Conservation (phyloP, 2,797 vertebrate genomes). For the Muscicapa comitata region DNA sequence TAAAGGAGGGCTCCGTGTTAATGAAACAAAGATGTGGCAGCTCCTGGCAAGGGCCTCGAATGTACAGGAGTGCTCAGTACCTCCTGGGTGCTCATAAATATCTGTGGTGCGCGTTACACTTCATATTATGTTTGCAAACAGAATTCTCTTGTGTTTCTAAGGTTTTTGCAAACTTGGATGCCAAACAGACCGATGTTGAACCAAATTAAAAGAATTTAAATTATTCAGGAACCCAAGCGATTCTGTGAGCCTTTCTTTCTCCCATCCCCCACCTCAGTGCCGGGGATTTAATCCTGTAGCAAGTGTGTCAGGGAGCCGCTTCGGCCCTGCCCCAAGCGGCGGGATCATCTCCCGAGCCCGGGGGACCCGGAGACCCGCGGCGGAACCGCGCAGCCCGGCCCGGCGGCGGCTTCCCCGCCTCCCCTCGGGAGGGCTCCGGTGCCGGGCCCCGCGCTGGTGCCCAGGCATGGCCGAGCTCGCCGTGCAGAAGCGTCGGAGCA, state of each 20-base stretch:
- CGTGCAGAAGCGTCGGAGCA: neutral
- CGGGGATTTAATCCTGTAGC: neutral
- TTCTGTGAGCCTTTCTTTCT: neutral
- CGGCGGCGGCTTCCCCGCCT: neutral
- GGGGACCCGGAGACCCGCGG: neutral
- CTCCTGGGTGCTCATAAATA: neutral
- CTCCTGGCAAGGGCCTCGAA: neutral
- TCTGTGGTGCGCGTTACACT: neutral
- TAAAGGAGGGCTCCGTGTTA: neutral
- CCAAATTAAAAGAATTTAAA: conserved; percentile 5
- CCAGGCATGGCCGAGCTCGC: neutral
- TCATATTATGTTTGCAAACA: neutral
- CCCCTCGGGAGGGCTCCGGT: neutral
- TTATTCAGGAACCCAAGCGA: neutral
- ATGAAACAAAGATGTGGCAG: neutral
- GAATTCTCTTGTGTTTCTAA: neutral
- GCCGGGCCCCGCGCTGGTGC: neutral
- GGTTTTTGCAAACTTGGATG: neutral
- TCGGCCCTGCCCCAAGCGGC: neutral
- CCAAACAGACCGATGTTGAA: neutral
- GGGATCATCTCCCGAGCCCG: neutral
- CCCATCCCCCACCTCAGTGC: neutral
- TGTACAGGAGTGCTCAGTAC: neutral
- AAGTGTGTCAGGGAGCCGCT: neutral
- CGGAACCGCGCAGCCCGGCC: neutral